Evolutionary conservation across 37 sponge, comb jelly and placozoan species (phyloP).

Genomic region (Lycopodina hypogea): DNA sequence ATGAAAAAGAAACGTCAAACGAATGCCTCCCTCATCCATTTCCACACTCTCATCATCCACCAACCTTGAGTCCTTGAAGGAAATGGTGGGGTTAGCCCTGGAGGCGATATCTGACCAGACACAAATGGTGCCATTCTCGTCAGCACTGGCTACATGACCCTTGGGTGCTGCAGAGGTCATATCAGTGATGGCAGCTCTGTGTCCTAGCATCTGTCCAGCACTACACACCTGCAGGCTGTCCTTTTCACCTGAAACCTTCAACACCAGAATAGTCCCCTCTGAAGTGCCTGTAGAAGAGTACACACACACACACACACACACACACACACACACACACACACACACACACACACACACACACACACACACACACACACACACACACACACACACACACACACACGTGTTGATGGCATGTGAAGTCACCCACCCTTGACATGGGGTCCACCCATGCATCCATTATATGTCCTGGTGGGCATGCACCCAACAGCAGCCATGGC

Average conservation of each 20-base stretch:
- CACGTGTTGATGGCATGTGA: too few relatives aligned
- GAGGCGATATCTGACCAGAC: constrained; percentile 45
- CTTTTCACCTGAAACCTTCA: constrained; percentile 20
- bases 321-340: too few relatives aligned
- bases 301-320: background rate
- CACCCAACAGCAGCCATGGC: too few relatives aligned
- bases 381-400: background rate
- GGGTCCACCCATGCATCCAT: background rate
- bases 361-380: background rate
- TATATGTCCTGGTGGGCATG: too few relatives aligned
- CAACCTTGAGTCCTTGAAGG: constrained; percentile 25
- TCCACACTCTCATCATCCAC: too few relatives aligned
- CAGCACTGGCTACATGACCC: constrained; percentile 45
- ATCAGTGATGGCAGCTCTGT: constrained; percentile 25
- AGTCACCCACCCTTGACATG: background rate
- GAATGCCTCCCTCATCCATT: too few relatives aligned
- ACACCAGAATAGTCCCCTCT: constrained; percentile 43
- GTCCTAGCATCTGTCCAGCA: constrained; percentile 28
- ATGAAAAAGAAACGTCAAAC: too few relatives aligned
- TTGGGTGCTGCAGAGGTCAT: constrained; percentile 14
- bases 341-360: too few relatives aligned
- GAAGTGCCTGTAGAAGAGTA: constrained; percentile 50
- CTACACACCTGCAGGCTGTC: constrained; percentile 11
- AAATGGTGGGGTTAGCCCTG: background rate
- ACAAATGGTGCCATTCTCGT: constrained; percentile 64